Conservation (phyloP, 2,797 vertebrate species). For the Lepus oiostolus region DNA sequence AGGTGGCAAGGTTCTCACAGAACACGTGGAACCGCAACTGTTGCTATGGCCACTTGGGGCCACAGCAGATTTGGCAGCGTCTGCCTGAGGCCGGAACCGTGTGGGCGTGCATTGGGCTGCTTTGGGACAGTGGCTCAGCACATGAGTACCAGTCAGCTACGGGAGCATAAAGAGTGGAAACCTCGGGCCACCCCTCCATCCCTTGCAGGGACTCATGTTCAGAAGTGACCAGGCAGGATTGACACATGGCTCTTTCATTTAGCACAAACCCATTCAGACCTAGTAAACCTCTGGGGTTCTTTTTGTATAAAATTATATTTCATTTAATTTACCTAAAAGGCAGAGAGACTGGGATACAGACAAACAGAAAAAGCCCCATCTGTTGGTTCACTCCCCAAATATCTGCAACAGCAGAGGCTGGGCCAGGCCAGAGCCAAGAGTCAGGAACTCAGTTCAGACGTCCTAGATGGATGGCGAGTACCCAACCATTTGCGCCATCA, state of each 20-base stretch:
- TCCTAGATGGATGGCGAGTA: too few species aligned
- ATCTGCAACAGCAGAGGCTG: too few species aligned
- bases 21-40: conserved; percentile 52
- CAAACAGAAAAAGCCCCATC: too few species aligned
- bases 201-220: conserved; percentile 34
- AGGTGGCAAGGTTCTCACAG: conserved; percentile 8
- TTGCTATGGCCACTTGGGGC: conserved; percentile 19
- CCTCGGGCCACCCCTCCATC: neutral
- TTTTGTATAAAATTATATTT: neutral
- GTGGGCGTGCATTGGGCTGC: neutral
- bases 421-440: too few species aligned
- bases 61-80: neutral
- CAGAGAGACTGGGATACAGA: too few species aligned
- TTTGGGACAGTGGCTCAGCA: neutral
- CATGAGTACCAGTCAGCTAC: neutral
- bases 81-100: neutral
- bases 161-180: neutral
- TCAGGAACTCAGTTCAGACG: too few species aligned
- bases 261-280: neutral
- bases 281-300: neutral
- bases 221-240: conserved; percentile 5
- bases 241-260: conserved; percentile 13
- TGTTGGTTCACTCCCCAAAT: too few species aligned
- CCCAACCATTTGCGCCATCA: too few species aligned
- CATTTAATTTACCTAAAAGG: too few species aligned